A percentile compares a stretch with the other conserved stretches of the same genome.
phyloP scores from a whole-genome alignment of 2,797 vertebrate genomes.

The Schizopygopsis malacanthus region DNA sequence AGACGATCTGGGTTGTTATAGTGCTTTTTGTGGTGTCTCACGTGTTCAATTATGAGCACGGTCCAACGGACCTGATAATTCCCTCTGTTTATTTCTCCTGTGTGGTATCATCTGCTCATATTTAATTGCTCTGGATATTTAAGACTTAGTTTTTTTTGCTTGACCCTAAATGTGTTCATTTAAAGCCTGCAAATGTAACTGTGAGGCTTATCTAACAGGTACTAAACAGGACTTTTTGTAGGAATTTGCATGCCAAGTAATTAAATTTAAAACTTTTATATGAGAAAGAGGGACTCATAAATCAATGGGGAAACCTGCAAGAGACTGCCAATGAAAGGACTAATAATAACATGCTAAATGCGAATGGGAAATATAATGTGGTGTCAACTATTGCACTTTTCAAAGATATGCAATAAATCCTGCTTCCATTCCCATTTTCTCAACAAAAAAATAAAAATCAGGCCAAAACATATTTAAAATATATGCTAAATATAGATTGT shows the following conservation, averaged over 20 bases:
- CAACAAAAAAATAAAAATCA: no score
- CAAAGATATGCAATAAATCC: neutral
- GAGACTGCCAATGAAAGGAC: slow-evolving; percentile 22
- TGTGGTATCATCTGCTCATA: slow-evolving; percentile 17
- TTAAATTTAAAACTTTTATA: slow-evolving; percentile 20
- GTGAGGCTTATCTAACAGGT: slow-evolving; percentile 7
- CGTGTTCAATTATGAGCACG: slow-evolving; percentile 13
- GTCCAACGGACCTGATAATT: slow-evolving; percentile 31
- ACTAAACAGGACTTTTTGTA: slow-evolving; percentile 6
- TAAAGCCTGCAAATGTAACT: neutral
- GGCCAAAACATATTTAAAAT: neutral
- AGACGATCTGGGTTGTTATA: slow-evolving; percentile 18
- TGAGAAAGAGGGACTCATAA: slow-evolving; percentile 21
- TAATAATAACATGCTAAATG: slow-evolving; percentile 32
- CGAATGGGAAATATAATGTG: neutral
- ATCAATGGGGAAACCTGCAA: slow-evolving; percentile 26
- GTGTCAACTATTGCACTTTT: neutral
- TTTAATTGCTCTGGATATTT: slow-evolving; percentile 29
- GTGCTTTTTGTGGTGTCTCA: slow-evolving; percentile 26
- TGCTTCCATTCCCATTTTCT: neutral
- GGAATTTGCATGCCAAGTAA: slow-evolving; percentile 14
- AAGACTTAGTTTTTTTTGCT: neutral
- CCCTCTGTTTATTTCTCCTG: slow-evolving; percentile 33
- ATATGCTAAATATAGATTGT: neutral
- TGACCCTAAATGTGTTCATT: neutral